phyloP scores from a whole-genome alignment of 37 sponge, comb jelly and placozoan species.

The Spongilla lacustris region DNA sequence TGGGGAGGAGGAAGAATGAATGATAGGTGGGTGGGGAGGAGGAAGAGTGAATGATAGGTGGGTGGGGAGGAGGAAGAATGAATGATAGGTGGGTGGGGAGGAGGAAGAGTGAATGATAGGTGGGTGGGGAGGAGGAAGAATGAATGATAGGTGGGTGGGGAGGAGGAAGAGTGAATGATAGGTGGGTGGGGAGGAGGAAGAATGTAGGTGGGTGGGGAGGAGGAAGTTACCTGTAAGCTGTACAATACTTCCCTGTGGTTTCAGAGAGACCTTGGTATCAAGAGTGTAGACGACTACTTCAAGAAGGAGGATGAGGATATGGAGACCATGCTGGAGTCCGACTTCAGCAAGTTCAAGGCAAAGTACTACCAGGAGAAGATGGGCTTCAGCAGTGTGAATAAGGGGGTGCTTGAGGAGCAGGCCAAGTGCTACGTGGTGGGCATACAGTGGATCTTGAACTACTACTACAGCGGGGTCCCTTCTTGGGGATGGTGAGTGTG shows the following conservation, averaged over 20 bases:
- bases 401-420: slow-evolving; percentile 32
- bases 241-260: too few relatives aligned
- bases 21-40: background rate
- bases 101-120: background rate
- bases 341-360: slow-evolving; percentile 57
- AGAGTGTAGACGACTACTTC: slow-evolving; percentile 56
- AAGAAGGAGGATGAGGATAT: slow-evolving; percentile 66
- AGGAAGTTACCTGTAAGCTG: too few relatives aligned
- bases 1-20: slow-evolving; percentile 1
- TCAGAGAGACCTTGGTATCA: slow-evolving; percentile 71
- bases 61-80: slow-evolving; percentile 12
- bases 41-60: slow-evolving; percentile 32
- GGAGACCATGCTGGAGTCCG: slow-evolving; percentile 42
- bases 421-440: slow-evolving; percentile 82
- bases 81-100: background rate
- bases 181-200: slow-evolving; percentile 3
- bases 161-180: background rate
- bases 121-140: too few relatives aligned
- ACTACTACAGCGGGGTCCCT: slow-evolving; percentile 96
- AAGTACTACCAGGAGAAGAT: slow-evolving; percentile 82
- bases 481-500: slow-evolving; percentile 92
- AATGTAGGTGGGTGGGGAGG: too few relatives aligned
- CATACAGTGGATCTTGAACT: slow-evolving; percentile 92
- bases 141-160: background rate
- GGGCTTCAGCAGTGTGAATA: slow-evolving; percentile 40